phyloP scores from a whole-genome alignment of 2,888 invertebrate species.

The Caenorhabditis angaria region DNA sequence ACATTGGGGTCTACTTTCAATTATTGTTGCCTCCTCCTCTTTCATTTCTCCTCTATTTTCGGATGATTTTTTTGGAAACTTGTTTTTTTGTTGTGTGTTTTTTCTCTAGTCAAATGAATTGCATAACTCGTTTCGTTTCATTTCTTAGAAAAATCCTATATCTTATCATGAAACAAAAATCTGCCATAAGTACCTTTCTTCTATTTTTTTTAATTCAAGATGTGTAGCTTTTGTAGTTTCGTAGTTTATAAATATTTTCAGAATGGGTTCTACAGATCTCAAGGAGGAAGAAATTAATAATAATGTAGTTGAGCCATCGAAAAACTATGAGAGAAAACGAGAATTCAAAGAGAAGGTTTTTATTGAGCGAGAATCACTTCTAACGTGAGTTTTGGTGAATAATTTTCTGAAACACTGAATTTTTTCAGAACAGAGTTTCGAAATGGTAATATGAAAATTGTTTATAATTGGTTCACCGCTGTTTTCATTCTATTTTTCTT shows the following conservation, averaged over 20 bases:
- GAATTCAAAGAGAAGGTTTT: slow-evolving; percentile 62
- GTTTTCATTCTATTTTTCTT: slow-evolving; percentile 62
- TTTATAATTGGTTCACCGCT: slow-evolving; percentile 67
- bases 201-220: background rate
- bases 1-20: background rate
- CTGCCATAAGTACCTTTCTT: background rate
- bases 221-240: background rate
- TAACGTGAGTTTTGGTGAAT: slow-evolving; percentile 51
- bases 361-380: slow-evolving; percentile 52
- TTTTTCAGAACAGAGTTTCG: slow-evolving; percentile 44
- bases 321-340: slow-evolving; percentile 12
- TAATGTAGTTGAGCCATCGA: slow-evolving; percentile 21
- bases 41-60: background rate
- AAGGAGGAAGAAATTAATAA: slow-evolving; percentile 39
- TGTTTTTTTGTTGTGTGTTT: background rate
- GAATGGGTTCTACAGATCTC: slow-evolving; percentile 28
- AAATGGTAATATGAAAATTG: slow-evolving; percentile 54
- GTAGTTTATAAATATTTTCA: background rate
- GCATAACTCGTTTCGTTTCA: background rate
- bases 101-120: background rate
- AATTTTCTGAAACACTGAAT: slow-evolving; percentile 8
- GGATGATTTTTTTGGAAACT: background rate
- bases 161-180: background rate
- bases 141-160: background rate
- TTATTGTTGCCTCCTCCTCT: background rate